phyloP scores from a whole-genome alignment of 2,113 vertebrate genomes.

The Chinchilla lanigera region DNA sequence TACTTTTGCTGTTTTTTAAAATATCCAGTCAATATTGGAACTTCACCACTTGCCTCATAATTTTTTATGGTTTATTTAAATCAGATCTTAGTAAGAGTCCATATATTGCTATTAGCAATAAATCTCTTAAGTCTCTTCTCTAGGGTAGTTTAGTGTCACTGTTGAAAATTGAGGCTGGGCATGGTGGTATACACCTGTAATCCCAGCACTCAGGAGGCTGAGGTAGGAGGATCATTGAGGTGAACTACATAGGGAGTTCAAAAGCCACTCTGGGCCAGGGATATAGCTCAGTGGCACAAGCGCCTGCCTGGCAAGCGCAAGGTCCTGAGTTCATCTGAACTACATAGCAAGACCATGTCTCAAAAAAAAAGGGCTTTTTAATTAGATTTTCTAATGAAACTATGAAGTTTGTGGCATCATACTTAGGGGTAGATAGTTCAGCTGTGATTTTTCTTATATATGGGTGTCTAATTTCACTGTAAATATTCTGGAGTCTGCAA shows the following conservation, averaged over 20 bases:
- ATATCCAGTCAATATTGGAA: neutral
- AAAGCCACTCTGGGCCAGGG: neutral
- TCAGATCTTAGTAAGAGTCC: neutral
- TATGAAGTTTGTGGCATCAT: neutral
- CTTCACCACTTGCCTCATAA: neutral
- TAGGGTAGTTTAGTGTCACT: conserved; percentile 53
- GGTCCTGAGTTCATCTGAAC: neutral
- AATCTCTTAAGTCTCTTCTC: neutral
- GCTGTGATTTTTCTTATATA: conserved; percentile 4
- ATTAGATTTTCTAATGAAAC: neutral
- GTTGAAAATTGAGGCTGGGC: neutral
- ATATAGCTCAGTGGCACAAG: too few species aligned
- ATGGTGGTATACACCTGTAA: neutral
- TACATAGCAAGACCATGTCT: neutral
- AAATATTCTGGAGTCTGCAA: neutral
- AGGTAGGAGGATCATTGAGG: neutral
- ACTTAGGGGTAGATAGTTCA: neutral
- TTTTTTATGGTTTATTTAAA: neutral
- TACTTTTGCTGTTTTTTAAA: conserved; percentile 8
- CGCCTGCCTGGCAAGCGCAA: too few species aligned
- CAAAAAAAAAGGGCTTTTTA: neutral
- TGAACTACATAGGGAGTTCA: neutral
- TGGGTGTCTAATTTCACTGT: neutral
- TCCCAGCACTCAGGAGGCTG: neutral
- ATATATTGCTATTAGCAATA: neutral